phyloP scores from a whole-genome alignment of 2,888 invertebrate species.

The Vannuccia rotundouncinata region DNA sequence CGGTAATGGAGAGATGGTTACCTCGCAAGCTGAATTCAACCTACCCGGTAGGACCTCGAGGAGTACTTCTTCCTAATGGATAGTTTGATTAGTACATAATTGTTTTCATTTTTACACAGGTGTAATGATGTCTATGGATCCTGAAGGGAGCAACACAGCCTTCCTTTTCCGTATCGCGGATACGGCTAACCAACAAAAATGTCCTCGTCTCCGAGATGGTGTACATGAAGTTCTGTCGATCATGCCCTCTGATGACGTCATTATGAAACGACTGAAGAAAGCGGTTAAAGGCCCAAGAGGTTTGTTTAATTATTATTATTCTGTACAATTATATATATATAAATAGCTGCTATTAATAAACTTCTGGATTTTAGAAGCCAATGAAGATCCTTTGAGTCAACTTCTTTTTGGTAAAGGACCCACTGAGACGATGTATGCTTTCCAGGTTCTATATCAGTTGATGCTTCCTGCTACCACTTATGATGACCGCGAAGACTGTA shows the following conservation, averaged over 20 bases:
- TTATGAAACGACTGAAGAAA: conserved; percentile 54
- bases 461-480: conserved; percentile 70
- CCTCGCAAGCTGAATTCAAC: not conserved
- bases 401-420: conserved; percentile 66
- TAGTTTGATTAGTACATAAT: too few species aligned
- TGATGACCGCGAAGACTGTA: not conserved
- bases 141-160: conserved; percentile 46
- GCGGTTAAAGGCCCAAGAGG: conserved; percentile 61
- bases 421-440: conserved; percentile 60
- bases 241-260: conserved; percentile 65
- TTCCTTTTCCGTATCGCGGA: conserved; percentile 70
- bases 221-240: conserved; percentile 71
- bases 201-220: conserved; percentile 74
- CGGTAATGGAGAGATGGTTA: not conserved
- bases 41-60: not conserved
- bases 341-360: not conserved
- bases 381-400: not conserved
- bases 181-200: conserved; percentile 73
- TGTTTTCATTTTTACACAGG: too few species aligned
- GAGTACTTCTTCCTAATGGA: not conserved
- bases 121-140: conserved; percentile 70
- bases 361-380: not conserved
- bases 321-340: not conserved
- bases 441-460: conserved; percentile 74
- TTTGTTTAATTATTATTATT: not conserved